Percentiles rank a stretch among this genome's conserved stretches.
phyloP scores from a whole-genome alignment of 2,113 vertebrate species.

The Misgurnus mizolepis region DNA sequence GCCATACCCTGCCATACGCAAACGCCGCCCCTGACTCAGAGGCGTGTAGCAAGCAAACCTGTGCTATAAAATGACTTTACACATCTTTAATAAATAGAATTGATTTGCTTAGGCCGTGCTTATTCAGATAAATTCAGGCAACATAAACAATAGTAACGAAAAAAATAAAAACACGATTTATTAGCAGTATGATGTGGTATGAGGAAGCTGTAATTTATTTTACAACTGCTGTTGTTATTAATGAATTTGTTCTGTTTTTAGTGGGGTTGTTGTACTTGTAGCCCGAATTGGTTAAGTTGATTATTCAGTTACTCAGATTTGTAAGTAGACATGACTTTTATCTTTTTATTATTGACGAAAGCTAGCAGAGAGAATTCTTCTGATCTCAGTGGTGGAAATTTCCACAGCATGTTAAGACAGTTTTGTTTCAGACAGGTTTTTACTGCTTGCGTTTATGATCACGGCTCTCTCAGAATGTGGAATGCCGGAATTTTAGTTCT shows the following conservation, averaged over 20 bases:
- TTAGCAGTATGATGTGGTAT: neutral
- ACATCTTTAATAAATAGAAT: neutral
- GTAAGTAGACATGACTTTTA: neutral
- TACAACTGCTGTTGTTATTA: neutral
- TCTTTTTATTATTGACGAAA: slow-evolving; percentile 15
- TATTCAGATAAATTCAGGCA: neutral
- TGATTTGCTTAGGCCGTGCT: neutral
- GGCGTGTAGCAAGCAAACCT: neutral
- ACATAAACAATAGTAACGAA: neutral
- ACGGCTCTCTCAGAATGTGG: neutral
- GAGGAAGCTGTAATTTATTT: slow-evolving; percentile 17
- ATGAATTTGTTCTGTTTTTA: neutral
- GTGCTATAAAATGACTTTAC: neutral
- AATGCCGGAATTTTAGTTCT: neutral
- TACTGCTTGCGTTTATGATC: neutral
- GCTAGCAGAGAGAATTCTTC: slow-evolving; percentile 30
- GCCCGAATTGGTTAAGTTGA: neutral
- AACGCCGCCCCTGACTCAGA: no score
- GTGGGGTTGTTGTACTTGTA: neutral
- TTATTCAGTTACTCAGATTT: neutral
- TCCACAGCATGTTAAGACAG: slow-evolving; percentile 29
- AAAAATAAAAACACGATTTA: neutral
- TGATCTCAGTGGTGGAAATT: slow-evolving; percentile 31
- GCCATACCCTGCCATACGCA: no score
- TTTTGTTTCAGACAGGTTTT: neutral